phyloP scores from a whole-genome alignment of 2,888 invertebrate genomes.

The Ochropleura leucogaster region DNA sequence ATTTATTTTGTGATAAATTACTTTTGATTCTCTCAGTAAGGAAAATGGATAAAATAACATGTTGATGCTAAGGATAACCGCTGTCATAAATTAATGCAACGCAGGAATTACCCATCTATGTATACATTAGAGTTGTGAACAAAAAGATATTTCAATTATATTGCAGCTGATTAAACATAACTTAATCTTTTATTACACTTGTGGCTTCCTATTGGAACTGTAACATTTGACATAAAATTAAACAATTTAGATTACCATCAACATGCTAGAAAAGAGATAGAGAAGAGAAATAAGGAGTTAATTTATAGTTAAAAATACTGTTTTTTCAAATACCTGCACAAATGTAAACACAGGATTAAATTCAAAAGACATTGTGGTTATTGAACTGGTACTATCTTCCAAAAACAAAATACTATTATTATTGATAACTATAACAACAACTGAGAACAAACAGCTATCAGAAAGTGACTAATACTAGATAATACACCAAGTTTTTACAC shows the following conservation, averaged over 20 bases:
- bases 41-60: slow-evolving; percentile 6
- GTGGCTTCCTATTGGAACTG: slow-evolving; percentile 4
- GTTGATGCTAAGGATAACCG: slow-evolving; percentile 9
- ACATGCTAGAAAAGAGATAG: background rate
- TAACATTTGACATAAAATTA: slow-evolving; percentile 1
- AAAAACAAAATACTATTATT: slow-evolving; percentile 22
- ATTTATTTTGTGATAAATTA: background rate
- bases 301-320: background rate
- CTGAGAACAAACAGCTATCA: slow-evolving; percentile 49
- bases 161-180: background rate
- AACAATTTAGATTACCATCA: background rate
- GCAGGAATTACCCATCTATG: slow-evolving; percentile 14
- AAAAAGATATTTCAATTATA: background rate
- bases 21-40: background rate
- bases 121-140: background rate
- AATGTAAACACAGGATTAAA: slow-evolving; percentile 60
- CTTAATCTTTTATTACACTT: slow-evolving; percentile 3
- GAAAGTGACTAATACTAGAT: slow-evolving; percentile 61
- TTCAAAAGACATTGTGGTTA: slow-evolving; percentile 41
- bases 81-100: background rate
- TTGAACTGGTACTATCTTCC: slow-evolving; percentile 21
- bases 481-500: slow-evolving; percentile 34
- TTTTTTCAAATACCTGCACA: slow-evolving; percentile 43
- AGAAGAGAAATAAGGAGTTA: background rate
- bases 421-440: slow-evolving; percentile 33